phyloP scores from a whole-genome alignment of 2,888 invertebrate genomes.

The Empis livida region DNA sequence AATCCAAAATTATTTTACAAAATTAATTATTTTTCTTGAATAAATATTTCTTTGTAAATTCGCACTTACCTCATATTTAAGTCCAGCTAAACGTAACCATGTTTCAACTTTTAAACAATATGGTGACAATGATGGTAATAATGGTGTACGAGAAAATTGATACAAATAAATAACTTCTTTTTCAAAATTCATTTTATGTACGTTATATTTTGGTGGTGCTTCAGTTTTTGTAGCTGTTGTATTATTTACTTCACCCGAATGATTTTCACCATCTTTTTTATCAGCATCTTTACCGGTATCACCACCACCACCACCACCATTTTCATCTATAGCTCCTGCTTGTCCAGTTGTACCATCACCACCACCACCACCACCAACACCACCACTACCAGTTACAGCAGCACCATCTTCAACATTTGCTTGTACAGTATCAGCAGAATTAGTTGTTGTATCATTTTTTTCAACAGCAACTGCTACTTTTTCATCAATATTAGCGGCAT shows the following conservation, averaged over 20 bases:
- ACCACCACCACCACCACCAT: conserved; percentile 23
- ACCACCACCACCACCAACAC: conserved; percentile 35
- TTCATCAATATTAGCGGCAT: conserved; percentile 31
- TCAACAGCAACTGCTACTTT: conserved; percentile 27
- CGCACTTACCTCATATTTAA: conserved; percentile 82
- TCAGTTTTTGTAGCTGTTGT: conserved; percentile 42
- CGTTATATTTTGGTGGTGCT: conserved; percentile 61
- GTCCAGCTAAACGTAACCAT: conserved; percentile 80
- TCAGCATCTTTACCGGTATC: conserved; percentile 28
- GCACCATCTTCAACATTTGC: conserved; percentile 18
- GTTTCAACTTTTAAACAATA: conserved; percentile 94
- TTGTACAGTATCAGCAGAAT: conserved; percentile 14
- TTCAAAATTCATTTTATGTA: conserved; percentile 78
- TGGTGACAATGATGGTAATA: conserved; percentile 80
- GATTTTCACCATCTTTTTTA: conserved; percentile 38
- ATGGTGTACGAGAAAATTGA: conserved; percentile 82
- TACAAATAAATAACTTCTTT: conserved; percentile 89
- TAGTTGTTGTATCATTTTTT: conserved; percentile 18
- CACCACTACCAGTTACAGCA: conserved; percentile 28
- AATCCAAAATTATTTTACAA: too few species aligned
- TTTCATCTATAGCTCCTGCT: conserved; percentile 30
- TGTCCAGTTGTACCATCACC: too few species aligned
- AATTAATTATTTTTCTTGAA: too few species aligned
- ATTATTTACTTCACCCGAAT: conserved; percentile 36
- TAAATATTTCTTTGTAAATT: too few species aligned